Evolutionary conservation across 1,140 invertebrate genomes (phyloP).

Genomic region (Chrysomallon squamiferum): DNA sequence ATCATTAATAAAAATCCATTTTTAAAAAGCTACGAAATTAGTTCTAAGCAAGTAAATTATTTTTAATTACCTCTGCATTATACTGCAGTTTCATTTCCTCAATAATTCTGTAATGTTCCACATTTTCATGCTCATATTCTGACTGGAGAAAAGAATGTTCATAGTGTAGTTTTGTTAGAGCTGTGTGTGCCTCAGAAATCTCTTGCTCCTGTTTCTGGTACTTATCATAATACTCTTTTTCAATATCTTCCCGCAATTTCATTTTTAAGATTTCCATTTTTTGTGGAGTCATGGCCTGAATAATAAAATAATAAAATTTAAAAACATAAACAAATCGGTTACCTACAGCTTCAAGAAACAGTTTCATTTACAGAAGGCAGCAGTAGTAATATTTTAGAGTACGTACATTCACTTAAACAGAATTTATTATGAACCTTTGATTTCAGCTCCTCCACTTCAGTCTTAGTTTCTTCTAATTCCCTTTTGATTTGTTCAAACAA

Average conservation of each 20-base stretch:
- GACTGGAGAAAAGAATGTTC: conserved; percentile 60
- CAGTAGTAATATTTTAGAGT: no score
- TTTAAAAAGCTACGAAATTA: no score
- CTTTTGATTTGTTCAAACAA: conserved; percentile 54
- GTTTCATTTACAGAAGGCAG: no score
- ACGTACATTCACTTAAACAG: no score
- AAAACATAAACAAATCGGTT: no score
- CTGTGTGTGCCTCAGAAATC: conserved; percentile 46
- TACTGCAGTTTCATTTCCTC: conserved; percentile 56
- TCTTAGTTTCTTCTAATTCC: conserved; percentile 43
- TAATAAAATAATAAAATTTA: no score
- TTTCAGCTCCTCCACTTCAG: conserved; percentile 50
- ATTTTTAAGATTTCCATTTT: conserved; percentile 52
- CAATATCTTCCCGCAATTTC: conserved; percentile 54
- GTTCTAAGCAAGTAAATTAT: no score
- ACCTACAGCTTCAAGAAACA: no score
- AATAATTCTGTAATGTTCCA: conserved; percentile 50
- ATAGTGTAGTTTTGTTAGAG: conserved; percentile 53
- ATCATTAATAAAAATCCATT: no score
- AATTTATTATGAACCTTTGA: no score
- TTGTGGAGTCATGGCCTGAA: conserved; percentile 54
- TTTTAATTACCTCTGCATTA: conserved; percentile 59
- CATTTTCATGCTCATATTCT: conserved; percentile 57
- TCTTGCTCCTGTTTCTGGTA: conserved; percentile 54
- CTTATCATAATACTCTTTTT: conserved; percentile 51